Evolutionary conservation across 2,113 vertebrate species (phyloP).

Genomic region (Scopus umbretta): DNA sequence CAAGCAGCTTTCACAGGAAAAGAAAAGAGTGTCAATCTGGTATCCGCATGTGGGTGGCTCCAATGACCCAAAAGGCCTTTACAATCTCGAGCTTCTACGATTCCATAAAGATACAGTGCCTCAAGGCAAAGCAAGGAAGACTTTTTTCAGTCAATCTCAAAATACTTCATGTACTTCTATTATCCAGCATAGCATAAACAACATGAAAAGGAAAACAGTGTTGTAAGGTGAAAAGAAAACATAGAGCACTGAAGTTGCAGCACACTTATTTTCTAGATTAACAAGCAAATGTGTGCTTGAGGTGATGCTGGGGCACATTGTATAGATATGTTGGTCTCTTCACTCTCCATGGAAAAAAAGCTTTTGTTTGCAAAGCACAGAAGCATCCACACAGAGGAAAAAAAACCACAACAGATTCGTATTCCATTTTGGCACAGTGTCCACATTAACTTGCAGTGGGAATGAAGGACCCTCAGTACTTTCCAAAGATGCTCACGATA

Average conservation of each 20-base stretch:
- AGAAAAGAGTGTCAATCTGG: neutral
- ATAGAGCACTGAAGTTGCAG: neutral
- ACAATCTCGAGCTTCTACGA: neutral
- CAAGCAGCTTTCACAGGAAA: neutral
- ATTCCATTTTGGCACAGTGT: neutral
- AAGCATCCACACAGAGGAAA: neutral
- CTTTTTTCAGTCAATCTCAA: neutral
- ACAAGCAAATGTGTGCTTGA: neutral
- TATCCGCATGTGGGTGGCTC: rapidly evolving
- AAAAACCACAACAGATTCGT: neutral
- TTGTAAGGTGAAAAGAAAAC: neutral
- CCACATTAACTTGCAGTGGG: neutral
- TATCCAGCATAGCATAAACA: neutral
- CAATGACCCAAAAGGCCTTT: neutral
- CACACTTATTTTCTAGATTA: neutral
- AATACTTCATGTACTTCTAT: neutral
- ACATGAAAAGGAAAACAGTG: neutral
- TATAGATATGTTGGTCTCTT: neutral
- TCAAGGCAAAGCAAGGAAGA: neutral
- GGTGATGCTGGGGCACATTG: neutral
- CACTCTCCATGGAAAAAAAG: neutral
- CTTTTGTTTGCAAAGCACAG: neutral
- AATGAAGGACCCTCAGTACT: neutral
- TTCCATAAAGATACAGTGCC: neutral
- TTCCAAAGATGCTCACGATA: neutral